phyloP scores from a whole-genome alignment of 2,888 invertebrate species.

The Trichogramma evanescens region DNA sequence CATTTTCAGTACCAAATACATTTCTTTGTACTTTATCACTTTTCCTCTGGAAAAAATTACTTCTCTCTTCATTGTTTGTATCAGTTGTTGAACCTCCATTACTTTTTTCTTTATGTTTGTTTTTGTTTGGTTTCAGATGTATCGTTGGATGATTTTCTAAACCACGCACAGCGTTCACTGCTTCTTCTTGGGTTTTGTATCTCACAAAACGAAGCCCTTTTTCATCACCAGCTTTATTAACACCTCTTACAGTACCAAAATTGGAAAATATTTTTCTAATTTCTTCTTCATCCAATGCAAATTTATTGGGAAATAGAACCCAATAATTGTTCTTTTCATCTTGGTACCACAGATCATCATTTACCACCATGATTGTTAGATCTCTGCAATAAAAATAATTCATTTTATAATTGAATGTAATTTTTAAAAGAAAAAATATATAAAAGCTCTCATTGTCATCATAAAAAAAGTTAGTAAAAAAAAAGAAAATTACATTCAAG shows the following conservation, averaged over 20 bases:
- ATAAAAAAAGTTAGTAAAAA: too few species aligned
- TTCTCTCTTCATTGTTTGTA: too few species aligned
- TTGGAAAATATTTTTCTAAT: conserved; percentile 26
- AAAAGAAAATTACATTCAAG: too few species aligned
- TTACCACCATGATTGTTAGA: conserved; percentile 1
- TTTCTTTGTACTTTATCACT: too few species aligned
- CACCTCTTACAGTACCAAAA: conserved; percentile 27
- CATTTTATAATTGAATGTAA: neutral
- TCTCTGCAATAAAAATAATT: neutral
- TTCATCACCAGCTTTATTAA: conserved; percentile 24
- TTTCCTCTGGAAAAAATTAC: too few species aligned
- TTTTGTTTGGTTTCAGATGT: conserved; percentile 7
- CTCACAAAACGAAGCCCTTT: conserved; percentile 30
- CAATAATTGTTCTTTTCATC: conserved; percentile 17
- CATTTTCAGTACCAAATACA: too few species aligned
- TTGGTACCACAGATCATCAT: conserved; percentile 5
- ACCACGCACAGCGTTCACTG: conserved; percentile 14
- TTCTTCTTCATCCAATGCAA: conserved; percentile 19
- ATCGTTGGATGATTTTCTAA: conserved; percentile 12
- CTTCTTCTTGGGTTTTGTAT: conserved; percentile 23
- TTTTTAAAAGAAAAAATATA: neutral
- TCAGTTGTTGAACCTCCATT: neutral
- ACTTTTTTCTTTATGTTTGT: conserved; percentile 9
- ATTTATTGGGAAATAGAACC: conserved; percentile 24
- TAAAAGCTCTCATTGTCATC: neutral